Evolutionary conservation across 1,140 invertebrate genomes (phyloP).

Genomic region (Drosophila malerkotliana): DNA sequence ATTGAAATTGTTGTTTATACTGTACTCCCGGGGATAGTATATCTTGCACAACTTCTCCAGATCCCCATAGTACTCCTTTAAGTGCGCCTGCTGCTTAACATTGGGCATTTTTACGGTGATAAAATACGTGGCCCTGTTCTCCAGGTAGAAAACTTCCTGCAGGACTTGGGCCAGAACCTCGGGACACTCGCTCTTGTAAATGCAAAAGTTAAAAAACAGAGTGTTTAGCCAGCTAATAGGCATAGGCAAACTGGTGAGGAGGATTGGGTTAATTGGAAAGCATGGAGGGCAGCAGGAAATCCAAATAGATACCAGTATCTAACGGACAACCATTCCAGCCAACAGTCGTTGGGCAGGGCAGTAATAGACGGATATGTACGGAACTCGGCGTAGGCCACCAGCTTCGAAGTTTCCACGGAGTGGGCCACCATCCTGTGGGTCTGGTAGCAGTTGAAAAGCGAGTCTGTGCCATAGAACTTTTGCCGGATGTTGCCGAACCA

Average conservation of each 20-base stretch:
- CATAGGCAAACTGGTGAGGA: slow-evolving; percentile 23
- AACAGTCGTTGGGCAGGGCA: slow-evolving; percentile 54
- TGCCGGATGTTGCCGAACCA: slow-evolving; percentile 61
- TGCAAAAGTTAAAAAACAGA: slow-evolving; percentile 65
- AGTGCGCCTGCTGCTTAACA: not conserved
- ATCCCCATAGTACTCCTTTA: slow-evolving; percentile 40
- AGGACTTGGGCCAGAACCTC: slow-evolving; percentile 27
- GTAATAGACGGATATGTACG: slow-evolving; percentile 58
- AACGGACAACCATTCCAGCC: slow-evolving; percentile 56
- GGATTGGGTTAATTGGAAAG: not conserved
- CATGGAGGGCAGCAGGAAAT: too few relatives aligned
- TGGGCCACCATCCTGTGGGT: slow-evolving; percentile 54
- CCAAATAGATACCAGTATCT: slow-evolving; percentile 60
- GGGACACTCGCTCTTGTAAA: slow-evolving; percentile 33
- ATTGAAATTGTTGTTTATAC: slow-evolving; percentile 27
- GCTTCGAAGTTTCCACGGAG: not conserved
- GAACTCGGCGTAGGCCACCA: slow-evolving; percentile 69
- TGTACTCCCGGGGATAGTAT: slow-evolving; percentile 57
- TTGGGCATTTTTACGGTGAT: slow-evolving; percentile 42
- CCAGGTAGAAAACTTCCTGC: slow-evolving; percentile 48
- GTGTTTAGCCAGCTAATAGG: slow-evolving; percentile 53
- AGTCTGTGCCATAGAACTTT: slow-evolving; percentile 22
- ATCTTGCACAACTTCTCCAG: slow-evolving; percentile 30
- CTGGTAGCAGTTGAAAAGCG: slow-evolving; percentile 47
- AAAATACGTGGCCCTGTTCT: slow-evolving; percentile 49